phyloP scores from a whole-genome alignment of 2,888 invertebrate genomes.

The Dicyrtomina minuta region DNA sequence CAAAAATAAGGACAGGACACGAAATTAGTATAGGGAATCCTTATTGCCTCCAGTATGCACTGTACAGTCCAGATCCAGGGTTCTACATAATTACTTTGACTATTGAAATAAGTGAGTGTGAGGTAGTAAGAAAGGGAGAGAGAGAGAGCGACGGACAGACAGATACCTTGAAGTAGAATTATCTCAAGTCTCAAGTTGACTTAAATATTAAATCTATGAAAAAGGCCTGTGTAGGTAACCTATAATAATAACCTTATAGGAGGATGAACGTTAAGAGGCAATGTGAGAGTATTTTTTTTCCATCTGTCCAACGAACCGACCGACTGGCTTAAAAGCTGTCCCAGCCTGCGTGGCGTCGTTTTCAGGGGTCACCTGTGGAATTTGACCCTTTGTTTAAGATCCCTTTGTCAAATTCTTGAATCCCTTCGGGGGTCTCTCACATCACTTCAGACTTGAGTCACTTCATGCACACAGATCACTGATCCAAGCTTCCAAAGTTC shows the following conservation, averaged over 20 bases:
- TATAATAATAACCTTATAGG: neutral
- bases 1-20: too few species aligned
- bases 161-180: conserved; percentile 8
- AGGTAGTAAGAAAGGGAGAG: too few species aligned
- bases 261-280: conserved; percentile 8
- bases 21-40: too few species aligned
- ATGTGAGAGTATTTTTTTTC: conserved; percentile 41
- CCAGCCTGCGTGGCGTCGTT: conserved; percentile 53
- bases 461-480: conserved; percentile 27
- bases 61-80: too few species aligned
- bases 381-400: conserved; percentile 54
- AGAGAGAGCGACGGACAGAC: conserved; percentile 1
- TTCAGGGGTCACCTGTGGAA: conserved; percentile 52
- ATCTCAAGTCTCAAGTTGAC: neutral
- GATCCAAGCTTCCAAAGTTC: conserved; percentile 10
- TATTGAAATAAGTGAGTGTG: too few species aligned
- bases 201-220: neutral
- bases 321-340: conserved; percentile 39
- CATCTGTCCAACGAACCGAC: conserved; percentile 29
- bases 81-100: conserved; percentile 17
- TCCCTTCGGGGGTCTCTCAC: conserved; percentile 34
- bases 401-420: conserved; percentile 49
- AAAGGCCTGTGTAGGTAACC: neutral
- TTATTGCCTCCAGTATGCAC: too few species aligned
- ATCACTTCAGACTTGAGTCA: conserved; percentile 22